Conservation (phyloP, 2,113 vertebrate genomes). For the Dissostichus mawsoni region DNA sequence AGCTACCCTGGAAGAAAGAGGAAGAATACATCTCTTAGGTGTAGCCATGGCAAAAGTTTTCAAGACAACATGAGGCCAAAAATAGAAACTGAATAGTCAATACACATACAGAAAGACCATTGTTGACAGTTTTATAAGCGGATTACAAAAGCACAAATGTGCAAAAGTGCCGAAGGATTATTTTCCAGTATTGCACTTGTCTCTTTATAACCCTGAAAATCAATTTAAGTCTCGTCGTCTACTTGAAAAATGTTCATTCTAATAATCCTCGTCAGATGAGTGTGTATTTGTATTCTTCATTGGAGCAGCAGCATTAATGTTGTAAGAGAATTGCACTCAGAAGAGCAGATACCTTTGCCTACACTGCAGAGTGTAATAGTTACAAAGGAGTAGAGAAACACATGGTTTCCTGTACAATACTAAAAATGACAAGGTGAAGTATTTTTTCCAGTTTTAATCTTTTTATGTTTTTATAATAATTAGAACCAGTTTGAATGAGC, state of each 20-base stretch:
- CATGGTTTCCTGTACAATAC: background rate
- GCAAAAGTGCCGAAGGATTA: background rate
- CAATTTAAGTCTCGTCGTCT: background rate
- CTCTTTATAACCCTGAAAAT: background rate
- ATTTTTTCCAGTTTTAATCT: background rate
- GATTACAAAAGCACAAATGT: background rate
- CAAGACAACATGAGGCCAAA: background rate
- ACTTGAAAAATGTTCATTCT: background rate
- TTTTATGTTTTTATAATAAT: background rate
- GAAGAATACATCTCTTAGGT: constrained; percentile 5
- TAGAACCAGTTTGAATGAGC: background rate
- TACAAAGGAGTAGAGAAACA: background rate
- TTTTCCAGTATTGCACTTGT: background rate
- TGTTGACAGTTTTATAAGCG: background rate
- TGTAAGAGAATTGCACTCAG: background rate
- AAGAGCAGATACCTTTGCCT: background rate
- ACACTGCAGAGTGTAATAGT: background rate
- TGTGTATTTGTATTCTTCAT: background rate
- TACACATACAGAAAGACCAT: background rate
- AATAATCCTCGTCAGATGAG: background rate
- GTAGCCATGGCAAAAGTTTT: background rate
- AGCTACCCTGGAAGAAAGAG: constrained; percentile 85
- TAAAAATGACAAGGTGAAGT: background rate
- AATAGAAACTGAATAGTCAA: background rate
- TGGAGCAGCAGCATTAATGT: background rate